These are phyloP conservation scores for Amphiprion ocellaris DNA, from an alignment of 2,113 vertebrate species.

Conservation along the genomic window DNA sequence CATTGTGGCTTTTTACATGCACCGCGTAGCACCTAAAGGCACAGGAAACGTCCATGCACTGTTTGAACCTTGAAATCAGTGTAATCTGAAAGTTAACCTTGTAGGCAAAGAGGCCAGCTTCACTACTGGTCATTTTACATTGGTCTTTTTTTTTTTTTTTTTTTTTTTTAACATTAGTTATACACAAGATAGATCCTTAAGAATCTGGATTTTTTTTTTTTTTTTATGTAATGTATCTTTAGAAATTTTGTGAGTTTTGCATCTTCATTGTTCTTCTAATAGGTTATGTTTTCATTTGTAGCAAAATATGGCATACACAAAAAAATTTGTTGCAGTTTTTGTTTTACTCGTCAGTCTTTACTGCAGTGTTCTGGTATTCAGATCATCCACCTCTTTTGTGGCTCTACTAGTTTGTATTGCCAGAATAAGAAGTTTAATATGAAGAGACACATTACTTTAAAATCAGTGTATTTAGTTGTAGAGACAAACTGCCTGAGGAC, in stretches of 20 bases:
- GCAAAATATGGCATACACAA: background rate
- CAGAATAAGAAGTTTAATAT: too few relatives aligned
- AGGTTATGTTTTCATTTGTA: background rate
- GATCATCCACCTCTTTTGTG: background rate
- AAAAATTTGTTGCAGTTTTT: background rate
- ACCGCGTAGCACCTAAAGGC: slow-evolving; percentile 9
- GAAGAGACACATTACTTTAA: background rate
- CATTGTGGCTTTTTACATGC: slow-evolving; percentile 24
- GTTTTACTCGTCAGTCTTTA: background rate
- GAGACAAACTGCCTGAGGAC: background rate
- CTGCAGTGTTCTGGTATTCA: background rate
- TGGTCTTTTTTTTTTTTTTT: background rate
- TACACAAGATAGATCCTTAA: too few relatives aligned
- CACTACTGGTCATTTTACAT: too few relatives aligned
- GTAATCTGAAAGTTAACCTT: background rate
- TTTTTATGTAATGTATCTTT: too few relatives aligned
- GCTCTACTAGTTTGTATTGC: background rate
- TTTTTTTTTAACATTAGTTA: too few relatives aligned
- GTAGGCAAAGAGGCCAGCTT: background rate
- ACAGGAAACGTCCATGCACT: background rate
- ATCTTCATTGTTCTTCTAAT: too few relatives aligned
- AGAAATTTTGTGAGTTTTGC: too few relatives aligned
- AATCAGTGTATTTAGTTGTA: background rate
- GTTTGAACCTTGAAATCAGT: background rate
- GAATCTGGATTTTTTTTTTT: too few relatives aligned